Conservation (phyloP, 2,113 vertebrate species). For the Varanus komodoensis region DNA sequence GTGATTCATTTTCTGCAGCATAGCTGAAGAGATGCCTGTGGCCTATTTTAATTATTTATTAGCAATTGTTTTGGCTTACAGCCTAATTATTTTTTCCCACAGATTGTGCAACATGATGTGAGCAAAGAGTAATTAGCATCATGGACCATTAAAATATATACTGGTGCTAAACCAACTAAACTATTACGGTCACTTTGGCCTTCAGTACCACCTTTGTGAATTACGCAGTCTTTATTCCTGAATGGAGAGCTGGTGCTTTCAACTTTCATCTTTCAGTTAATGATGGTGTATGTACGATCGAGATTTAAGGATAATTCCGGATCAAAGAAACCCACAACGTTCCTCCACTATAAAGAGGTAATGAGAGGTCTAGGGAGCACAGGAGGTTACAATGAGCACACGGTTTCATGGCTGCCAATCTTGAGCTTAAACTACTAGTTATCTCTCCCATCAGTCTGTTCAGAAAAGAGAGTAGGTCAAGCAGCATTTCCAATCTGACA, state of each 20-base stretch:
- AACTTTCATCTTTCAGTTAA: neutral
- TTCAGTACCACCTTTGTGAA: neutral
- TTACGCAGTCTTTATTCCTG: neutral
- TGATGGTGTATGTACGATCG: neutral
- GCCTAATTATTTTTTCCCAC: neutral
- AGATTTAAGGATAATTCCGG: neutral
- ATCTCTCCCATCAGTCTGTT: neutral
- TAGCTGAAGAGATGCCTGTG: constrained; percentile 18
- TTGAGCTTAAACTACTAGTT: neutral
- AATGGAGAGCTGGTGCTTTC: neutral
- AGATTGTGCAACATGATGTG: neutral
- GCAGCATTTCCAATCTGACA: neutral
- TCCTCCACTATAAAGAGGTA: neutral
- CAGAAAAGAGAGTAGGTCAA: neutral
- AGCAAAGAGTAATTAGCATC: neutral
- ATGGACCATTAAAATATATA: neutral
- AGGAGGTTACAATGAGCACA: neutral
- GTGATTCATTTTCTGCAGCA: constrained; percentile 12
- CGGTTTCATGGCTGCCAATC: neutral
- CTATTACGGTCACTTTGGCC: neutral
- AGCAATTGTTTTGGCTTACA: constrained; percentile 14
- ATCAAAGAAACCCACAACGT: neutral
- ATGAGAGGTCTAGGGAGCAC: neutral
- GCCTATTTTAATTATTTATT: constrained; percentile 21
- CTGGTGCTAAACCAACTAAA: neutral